Evolutionary conservation across 1,140 invertebrate species (phyloP).

Genomic region (Acromyrmex echinatior): DNA sequence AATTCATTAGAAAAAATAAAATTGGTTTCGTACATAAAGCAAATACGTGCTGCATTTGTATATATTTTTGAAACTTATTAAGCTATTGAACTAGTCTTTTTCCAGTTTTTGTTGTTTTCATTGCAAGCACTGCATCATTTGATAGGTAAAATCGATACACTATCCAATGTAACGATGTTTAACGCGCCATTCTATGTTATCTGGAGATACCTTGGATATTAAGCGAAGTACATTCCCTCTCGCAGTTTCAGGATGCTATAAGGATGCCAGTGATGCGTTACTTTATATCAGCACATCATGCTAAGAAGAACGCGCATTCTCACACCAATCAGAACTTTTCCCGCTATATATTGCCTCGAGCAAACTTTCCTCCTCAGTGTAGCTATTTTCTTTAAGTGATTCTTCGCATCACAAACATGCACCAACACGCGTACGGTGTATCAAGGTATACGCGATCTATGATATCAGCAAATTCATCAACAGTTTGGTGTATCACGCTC

Average conservation of each 20-base stretch:
- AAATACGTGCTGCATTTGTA: not conserved
- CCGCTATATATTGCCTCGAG: not conserved
- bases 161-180: not conserved
- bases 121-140: not conserved
- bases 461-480: not conserved
- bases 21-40: not conserved
- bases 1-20: not conserved
- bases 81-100: not conserved
- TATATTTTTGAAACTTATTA: not conserved
- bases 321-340: slow-evolving; percentile 6
- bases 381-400: slow-evolving; percentile 21
- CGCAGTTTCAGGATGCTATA: not conserved
- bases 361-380: slow-evolving; percentile 18
- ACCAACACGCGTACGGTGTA: not conserved
- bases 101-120: not conserved
- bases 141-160: not conserved
- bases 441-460: not conserved
- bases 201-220: not conserved
- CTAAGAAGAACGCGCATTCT: not conserved
- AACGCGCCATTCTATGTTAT: not conserved
- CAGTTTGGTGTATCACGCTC: not conserved
- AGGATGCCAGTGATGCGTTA: slow-evolving; percentile 8
- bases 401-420: not conserved
- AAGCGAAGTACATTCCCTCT: not conserved
- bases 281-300: slow-evolving; percentile 1